Conservation (phyloP, 2,888 invertebrate genomes). For the Morinoia aosen region DNA sequence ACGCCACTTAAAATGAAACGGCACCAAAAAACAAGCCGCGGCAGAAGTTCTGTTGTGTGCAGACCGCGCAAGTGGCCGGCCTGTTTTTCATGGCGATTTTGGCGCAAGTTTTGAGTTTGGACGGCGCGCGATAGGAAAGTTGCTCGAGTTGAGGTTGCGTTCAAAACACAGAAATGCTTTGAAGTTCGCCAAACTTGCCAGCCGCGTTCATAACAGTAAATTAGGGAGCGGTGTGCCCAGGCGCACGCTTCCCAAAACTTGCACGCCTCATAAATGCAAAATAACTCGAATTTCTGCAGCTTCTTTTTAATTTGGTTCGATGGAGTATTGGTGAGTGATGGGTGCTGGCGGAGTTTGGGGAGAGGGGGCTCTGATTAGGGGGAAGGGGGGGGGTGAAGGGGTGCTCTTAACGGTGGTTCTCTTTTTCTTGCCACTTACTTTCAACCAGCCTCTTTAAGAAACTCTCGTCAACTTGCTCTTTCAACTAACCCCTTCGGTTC, state of each 20-base stretch:
- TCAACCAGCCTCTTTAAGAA: no score
- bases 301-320: neutral
- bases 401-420: no score
- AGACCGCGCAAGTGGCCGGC: neutral
- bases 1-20: neutral
- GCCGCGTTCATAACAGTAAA: conserved; percentile 12
- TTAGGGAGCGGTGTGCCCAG: neutral
- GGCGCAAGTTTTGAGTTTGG: neutral
- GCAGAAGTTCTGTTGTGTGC: neutral
- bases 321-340: neutral
- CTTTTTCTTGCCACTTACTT: no score
- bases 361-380: no score
- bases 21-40: neutral
- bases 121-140: neutral
- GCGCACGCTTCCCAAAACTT: neutral
- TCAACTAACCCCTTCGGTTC: no score
- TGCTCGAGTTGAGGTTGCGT: neutral
- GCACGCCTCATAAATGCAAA: neutral
- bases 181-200: conserved; percentile 10
- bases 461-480: no score
- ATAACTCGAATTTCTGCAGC: neutral
- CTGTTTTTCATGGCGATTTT: neutral
- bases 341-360: no score
- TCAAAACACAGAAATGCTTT: neutral
- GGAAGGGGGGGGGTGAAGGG: no score